A percentile compares a stretch with the other conserved stretches of the same genome.
These are phyloP conservation scores for Bombus pascuorum DNA, from an alignment of 1,140 invertebrate genomes.

Conservation along the genomic window DNA sequence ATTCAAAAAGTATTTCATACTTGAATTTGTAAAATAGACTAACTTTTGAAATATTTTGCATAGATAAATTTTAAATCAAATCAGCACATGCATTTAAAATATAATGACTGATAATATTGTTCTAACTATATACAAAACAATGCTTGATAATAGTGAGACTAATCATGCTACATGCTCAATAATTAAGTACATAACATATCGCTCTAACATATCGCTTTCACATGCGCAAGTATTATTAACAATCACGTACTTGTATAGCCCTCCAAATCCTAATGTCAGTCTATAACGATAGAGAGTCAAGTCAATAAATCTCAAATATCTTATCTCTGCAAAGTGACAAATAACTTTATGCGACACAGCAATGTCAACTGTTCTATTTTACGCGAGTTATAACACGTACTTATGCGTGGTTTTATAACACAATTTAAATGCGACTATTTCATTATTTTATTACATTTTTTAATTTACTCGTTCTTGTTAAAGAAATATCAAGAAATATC, in stretches of 20 bases:
- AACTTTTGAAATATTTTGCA: not conserved
- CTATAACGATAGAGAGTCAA: constrained; percentile 79
- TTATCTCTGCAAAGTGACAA: constrained; percentile 52
- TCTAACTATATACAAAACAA: not conserved
- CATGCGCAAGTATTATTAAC: constrained; percentile 49
- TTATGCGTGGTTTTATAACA: not conserved
- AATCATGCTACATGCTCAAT: constrained; percentile 44
- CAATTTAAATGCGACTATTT: not conserved
- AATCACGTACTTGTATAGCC: constrained; percentile 88
- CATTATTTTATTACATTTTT: not conserved
- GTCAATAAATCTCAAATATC: constrained; percentile 55
- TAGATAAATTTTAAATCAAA: not conserved
- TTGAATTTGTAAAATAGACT: not conserved
- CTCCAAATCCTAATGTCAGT: constrained; percentile 89
- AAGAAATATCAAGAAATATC: too few relatives aligned
- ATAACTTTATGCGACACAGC: constrained; percentile 33
- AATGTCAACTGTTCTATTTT: constrained; percentile 1
- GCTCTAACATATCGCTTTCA: not conserved
- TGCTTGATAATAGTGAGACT: not conserved
- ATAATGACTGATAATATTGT: not conserved
- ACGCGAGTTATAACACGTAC: not conserved
- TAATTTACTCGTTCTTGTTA: not conserved
- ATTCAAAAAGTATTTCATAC: not conserved
- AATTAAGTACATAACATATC: not conserved
- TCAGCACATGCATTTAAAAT: not conserved